A percentile compares a stretch with the other conserved stretches of the same genome.
Evolutionary conservation across 2,797 vertebrate genomes (phyloP).

Genomic region (Ara ararauna): DNA sequence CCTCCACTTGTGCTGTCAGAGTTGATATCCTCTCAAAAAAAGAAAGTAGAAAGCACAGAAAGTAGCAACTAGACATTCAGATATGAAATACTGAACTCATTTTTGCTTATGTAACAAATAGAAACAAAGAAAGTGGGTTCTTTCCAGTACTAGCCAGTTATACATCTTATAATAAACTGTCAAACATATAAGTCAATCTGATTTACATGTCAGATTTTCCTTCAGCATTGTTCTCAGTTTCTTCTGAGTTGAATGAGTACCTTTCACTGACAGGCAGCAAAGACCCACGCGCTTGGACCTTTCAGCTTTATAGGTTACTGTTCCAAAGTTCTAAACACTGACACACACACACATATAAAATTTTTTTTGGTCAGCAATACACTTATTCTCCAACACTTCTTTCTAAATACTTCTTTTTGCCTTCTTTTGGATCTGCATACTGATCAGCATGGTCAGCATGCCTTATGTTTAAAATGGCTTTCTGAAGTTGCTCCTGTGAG

Average conservation of each 20-base stretch:
- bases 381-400: neutral
- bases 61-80: neutral
- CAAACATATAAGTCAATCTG: neutral
- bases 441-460: neutral
- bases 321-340: neutral
- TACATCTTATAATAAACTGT: neutral
- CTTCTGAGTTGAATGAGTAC: neutral
- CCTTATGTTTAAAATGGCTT: neutral
- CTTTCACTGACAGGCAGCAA: neutral
- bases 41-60: neutral
- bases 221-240: neutral
- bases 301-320: neutral
- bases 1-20: neutral
- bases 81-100: neutral
- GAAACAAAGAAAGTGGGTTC: neutral
- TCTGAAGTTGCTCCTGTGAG: neutral
- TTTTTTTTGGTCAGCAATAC: neutral
- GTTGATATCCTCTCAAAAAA: neutral
- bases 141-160: neutral
- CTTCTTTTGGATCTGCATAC: neutral
- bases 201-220: neutral
- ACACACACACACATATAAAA: neutral
- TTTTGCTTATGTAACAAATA: neutral
- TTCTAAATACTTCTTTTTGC: neutral
- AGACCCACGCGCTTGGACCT: neutral